A percentile compares a stretch with the other conserved stretches of the same genome.
Conservation (phyloP, 1,140 invertebrate species). For the Drosophila insularis region DNA sequence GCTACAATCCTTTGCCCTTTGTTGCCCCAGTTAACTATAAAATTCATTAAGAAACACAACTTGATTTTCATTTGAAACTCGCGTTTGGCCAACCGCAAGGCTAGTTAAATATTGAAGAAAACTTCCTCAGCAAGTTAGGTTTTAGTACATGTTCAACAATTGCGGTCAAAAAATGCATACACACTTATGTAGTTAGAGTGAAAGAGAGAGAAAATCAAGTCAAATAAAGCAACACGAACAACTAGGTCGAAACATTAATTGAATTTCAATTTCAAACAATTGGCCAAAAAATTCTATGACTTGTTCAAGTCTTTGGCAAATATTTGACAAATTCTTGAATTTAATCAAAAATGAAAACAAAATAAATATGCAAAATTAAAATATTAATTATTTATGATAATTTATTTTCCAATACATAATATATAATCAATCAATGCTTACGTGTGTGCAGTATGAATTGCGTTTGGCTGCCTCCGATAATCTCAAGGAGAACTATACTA, state of each 20-base stretch:
- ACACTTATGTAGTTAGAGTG: background rate
- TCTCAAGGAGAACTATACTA: slow-evolving; percentile 97
- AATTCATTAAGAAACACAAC: slow-evolving; percentile 74
- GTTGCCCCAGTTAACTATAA: slow-evolving; percentile 45
- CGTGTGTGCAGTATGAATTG: slow-evolving; percentile 91
- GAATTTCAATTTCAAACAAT: slow-evolving; percentile 74
- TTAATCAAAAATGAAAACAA: background rate
- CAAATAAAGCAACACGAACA: background rate
- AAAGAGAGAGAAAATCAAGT: slow-evolving; percentile 15
- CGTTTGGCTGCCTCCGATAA: slow-evolving; percentile 96
- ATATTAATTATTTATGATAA: slow-evolving; percentile 27
- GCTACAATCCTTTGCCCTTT: background rate
- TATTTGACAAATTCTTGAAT: slow-evolving; percentile 16
- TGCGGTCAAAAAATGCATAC: slow-evolving; percentile 59
- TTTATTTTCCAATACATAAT: slow-evolving; percentile 14
- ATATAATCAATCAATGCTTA: slow-evolving; percentile 23
- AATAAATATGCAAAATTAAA: slow-evolving; percentile 32
- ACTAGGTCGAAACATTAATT: slow-evolving; percentile 65
- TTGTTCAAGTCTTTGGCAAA: slow-evolving; percentile 25
- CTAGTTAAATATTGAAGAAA: slow-evolving; percentile 76
- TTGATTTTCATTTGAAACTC: slow-evolving; percentile 49
- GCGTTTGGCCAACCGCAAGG: slow-evolving; percentile 50
- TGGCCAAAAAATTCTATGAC: slow-evolving; percentile 40
- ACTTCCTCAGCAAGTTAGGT: slow-evolving; percentile 60
- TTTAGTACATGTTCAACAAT: slow-evolving; percentile 27